A percentile compares a stretch with the other conserved stretches of the same genome.
phyloP scores from a whole-genome alignment of 2,113 vertebrate genomes.

The Scartelaos histophorus region DNA sequence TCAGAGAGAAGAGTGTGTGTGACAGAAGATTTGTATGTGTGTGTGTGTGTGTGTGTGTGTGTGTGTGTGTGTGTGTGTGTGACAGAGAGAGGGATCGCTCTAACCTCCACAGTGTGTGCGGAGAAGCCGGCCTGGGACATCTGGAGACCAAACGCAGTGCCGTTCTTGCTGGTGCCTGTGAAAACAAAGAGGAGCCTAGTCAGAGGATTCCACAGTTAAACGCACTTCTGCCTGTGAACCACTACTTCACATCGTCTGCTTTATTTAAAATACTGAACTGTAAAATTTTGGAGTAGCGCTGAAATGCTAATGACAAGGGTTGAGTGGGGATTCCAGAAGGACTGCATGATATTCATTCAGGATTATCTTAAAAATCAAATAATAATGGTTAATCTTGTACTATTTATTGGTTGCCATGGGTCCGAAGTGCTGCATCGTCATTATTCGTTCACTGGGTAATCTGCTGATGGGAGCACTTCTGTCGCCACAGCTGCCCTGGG shows the following conservation, averaged over 20 bases:
- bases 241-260: not conserved
- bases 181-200: constrained; percentile 40
- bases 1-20: constrained; percentile 28
- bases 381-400: too few species aligned
- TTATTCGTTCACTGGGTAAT: too few species aligned
- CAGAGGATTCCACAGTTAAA: constrained; percentile 12
- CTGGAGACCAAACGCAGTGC: constrained; percentile 94
- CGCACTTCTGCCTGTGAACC: not conserved
- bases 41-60: constrained; percentile 46
- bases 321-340: too few species aligned
- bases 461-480: too few species aligned
- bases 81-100: constrained; percentile 48
- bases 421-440: too few species aligned
- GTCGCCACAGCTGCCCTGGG: too few species aligned
- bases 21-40: constrained; percentile 50
- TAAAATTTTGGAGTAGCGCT: too few species aligned
- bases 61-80: constrained; percentile 43
- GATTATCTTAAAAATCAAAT: too few species aligned
- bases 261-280: not conserved
- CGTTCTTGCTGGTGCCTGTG: constrained; percentile 93
- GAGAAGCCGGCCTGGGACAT: constrained; percentile 99
- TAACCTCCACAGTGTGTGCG: constrained; percentile 92
- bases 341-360: too few species aligned
- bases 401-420: too few species aligned
- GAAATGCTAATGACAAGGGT: too few species aligned